Base-by-base conservation (phyloP, 2,113 vertebrate genomes). In the Cygnus atratus region DNA sequence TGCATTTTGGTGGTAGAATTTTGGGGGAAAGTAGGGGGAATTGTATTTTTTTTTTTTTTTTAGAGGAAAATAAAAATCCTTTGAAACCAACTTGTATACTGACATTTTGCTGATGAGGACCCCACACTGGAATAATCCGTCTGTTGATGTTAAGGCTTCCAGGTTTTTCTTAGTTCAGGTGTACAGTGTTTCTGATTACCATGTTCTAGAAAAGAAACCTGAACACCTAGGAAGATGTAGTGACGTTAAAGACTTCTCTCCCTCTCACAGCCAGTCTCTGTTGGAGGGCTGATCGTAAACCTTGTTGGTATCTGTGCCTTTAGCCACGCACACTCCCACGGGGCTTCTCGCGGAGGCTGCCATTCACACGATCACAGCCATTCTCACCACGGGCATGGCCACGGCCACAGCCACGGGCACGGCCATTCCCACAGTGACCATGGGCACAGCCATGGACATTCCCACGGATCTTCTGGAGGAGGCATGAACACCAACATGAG, bases 401-500 rank as follows among this genome's bases (percentile, higher is more conserved):
- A 98, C 76, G 78, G 97, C 50, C 97, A 98, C 44, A 86, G 97
- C 59, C 97, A 98, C 1, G 94, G 95, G 3, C 97, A 98, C 0
- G 1, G 95, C 6, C 99, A 99, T 43, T 97, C 97, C 79, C 98
- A 99, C 76, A 76, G 95, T 46, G 98, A 98, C 52, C 98, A 99
- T 3, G 98, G 98, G 11, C 98, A 99, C 31, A 73, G 97, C 92
- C 98, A 98, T 5, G 98, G 98, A 1, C 98, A 99, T 91, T 95
- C 98, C 31, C 99, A 99, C 3, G 96, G 98, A 39, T 95, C 98
- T 14, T 84, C 95, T 5, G 98, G 98, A 22, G 98, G 98, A 91
- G 99, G 99, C 97, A 99, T 99, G 99, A 99, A 99, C 81, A 98
- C 99, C 35, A 99, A 99, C 95, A 99, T 99, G 99, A 98, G 99